A percentile compares a stretch with the other conserved stretches of the same genome.
Evolutionary conservation across 1,140 invertebrate species (phyloP).

Genomic region (Ylistrum balloti): DNA sequence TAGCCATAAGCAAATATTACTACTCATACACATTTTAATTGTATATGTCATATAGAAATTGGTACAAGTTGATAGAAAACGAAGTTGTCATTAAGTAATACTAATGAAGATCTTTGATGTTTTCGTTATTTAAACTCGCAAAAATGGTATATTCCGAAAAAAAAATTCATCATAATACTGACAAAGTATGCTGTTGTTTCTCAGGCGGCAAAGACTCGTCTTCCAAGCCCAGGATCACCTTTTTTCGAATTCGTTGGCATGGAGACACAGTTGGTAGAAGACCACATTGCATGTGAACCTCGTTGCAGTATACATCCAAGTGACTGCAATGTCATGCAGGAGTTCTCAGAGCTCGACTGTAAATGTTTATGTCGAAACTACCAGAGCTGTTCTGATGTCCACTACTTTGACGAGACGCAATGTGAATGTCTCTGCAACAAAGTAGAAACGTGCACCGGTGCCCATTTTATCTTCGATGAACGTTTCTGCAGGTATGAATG

Average conservation of each 20-base stretch:
- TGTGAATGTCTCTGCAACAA: slow-evolving; percentile 55
- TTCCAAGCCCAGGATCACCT: slow-evolving; percentile 57
- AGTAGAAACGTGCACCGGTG: slow-evolving; percentile 2
- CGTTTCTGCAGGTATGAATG: slow-evolving; percentile 54
- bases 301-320: slow-evolving; percentile 49
- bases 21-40: too few species aligned
- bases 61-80: too few species aligned
- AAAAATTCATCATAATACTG: too few species aligned
- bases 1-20: too few species aligned
- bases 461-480: slow-evolving; percentile 53
- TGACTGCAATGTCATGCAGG: slow-evolving; percentile 56
- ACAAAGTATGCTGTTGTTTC: too few species aligned
- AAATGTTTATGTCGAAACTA: slow-evolving; percentile 42
- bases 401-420: slow-evolving; percentile 53
- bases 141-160: too few species aligned
- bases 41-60: too few species aligned
- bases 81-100: too few species aligned
- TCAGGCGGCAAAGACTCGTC: slow-evolving; percentile 56
- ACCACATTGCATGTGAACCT: slow-evolving; percentile 58
- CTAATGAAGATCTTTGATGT: too few species aligned
- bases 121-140: too few species aligned
- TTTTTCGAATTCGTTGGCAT: slow-evolving; percentile 51
- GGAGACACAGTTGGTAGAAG: slow-evolving; percentile 46
- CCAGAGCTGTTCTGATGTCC: background rate
- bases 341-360: slow-evolving; percentile 49